Base-by-base conservation (phyloP, 1,140 invertebrate genomes). In the Lordiphosa stackelbergi region DNA sequence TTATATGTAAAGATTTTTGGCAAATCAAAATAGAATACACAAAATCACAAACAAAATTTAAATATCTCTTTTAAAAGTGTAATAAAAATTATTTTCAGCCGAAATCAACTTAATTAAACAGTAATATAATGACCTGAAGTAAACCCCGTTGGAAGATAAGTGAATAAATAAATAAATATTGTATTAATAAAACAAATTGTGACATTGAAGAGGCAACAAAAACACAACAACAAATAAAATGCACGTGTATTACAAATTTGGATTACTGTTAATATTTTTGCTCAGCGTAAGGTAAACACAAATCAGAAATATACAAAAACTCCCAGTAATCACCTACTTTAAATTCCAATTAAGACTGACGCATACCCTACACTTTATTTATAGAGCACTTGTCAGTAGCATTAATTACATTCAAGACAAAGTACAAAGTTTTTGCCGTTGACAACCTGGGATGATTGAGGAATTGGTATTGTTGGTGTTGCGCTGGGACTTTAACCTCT, bases 161-260 rank as follows among this genome's bases (percentile, higher is more conserved):
- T 34, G 24, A 66, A 38, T 42, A 49, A 71, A 54, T 16, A 11
- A 47, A 52, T 52, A 40, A 58, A 31, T 31, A 31, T 31, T 31
- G 28, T 31, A 31, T 31, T 8, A 31, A 31, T 31, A 31, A 31
- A 8, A 31, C 28, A 31, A 31, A 31, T 31, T 31, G 28, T 31
- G 28, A 31, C 28, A 31, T 31, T 28, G n/a, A 9, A 34, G 40
- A 41, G 28, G 12, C 38, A 31, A 31, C 5, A 36, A 38, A 19
- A 16, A 41, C 56, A 57, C 41, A 41, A 7, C 55, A 48, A 43
- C 34, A 47, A 61, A 22, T 41, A 83, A 61, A 53, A 81, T 81
- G 77, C 77, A 77, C 52, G 77, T 81, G 60, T 81, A 81, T 66
- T 86, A 79, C 66, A 86, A 86, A 69, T 86, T 86, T 55, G 85